phyloP scores from a whole-genome alignment of 2,797 vertebrate species.

The Fratercula arctica region DNA sequence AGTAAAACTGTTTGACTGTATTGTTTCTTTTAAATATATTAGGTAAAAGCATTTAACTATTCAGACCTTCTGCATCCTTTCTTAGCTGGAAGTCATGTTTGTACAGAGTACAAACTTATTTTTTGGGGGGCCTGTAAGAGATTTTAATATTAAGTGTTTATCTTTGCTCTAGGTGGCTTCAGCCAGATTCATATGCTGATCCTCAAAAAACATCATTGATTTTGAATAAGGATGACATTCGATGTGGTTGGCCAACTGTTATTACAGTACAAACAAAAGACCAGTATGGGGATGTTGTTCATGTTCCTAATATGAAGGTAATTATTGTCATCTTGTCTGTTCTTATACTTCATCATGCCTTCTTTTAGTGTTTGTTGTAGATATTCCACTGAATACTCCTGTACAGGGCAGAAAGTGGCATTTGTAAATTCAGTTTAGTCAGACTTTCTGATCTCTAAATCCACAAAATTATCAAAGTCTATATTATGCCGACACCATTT shows the following conservation, averaged over 20 bases:
- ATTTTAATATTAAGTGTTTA: background rate
- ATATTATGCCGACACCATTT: background rate
- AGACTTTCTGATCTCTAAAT: background rate
- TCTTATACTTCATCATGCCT: background rate
- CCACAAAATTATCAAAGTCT: background rate
- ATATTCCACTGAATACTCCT: background rate
- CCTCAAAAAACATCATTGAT: slow-evolving; percentile 97
- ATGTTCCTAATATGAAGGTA: slow-evolving; percentile 99
- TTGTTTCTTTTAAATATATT: background rate
- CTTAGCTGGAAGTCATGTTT: background rate
- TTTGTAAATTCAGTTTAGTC: background rate
- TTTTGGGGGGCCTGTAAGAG: background rate
- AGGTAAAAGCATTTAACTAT: background rate
- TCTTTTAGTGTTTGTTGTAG: background rate
- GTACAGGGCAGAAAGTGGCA: background rate
- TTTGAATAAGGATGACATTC: slow-evolving; percentile 97
- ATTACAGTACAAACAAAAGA: slow-evolving; percentile 98
- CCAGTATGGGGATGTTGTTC: slow-evolving; percentile 98
- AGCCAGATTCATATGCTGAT: slow-evolving; percentile 98
- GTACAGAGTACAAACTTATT: background rate
- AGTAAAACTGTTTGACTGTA: background rate
- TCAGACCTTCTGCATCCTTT: background rate
- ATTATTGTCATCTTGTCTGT: background rate
- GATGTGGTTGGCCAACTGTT: slow-evolving; percentile 96
- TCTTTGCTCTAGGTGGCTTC: slow-evolving; percentile 19